Base-by-base conservation (phyloP, 1,140 invertebrate species). In the Amyelois transitella region DNA sequence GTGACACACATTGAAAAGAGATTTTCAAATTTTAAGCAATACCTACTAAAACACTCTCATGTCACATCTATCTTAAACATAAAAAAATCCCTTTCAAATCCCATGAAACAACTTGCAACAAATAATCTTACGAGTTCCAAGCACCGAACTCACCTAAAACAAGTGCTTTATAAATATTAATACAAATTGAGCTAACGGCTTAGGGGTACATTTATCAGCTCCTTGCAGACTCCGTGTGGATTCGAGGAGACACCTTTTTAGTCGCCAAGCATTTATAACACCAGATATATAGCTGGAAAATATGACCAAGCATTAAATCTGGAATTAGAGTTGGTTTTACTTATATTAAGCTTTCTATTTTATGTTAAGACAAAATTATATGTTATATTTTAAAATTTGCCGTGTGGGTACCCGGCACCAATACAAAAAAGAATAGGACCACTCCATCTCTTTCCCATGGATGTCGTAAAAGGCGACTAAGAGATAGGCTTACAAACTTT, bases 191-290 rank as follows among this genome's bases (percentile, higher is more conserved):
- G 51, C 58, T 56, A 65, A 64, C 50, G 62, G 66, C 59, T 69
- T 54, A 48, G 48, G 43, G 68, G 66, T 75, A 76, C 72, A 81
- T 81, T 84, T 81, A 84, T 84, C 81, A 79, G 71, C 43, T 51
- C 56, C 50, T 58, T 69, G 65, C 81, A 84, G 77, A 72, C 78
- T 69, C 64, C 66, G 61, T 69, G 58, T 60, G 59, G 72, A 64
- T 69, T 57, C 58, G 58, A 58, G 64, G 56, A 67, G 76, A 79
- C 77, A 81, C 75, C 75, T 84, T 83, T 81, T 81, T 84, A 76
- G 77, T 69, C 67, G 56, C 45, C 67, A 69, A 68, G 77, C 78
- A 84, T 84, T 81, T 84, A 81, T 84, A 75, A 84, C 66, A 28
- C 49, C 12, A 43, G 48, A 38, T 38, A 10, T 32, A 38, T 38